Evolutionary conservation across 2,888 invertebrate species (phyloP).

Genomic region (Hemicrepidius hirtus): DNA sequence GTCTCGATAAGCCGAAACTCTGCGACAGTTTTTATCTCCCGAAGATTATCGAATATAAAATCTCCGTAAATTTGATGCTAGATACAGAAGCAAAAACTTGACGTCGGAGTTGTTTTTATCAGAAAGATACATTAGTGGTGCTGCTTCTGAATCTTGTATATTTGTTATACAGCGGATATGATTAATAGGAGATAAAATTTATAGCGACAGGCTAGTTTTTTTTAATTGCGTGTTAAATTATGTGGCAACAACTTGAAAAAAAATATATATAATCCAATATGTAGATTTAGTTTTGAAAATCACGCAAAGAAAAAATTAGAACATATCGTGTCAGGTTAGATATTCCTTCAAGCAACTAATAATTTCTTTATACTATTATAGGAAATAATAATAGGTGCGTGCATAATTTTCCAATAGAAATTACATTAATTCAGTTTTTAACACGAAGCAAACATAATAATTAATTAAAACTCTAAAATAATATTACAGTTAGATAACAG

Average conservation of each 20-base stretch:
- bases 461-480: conserved; percentile 10
- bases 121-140: conserved; percentile 7
- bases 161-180: conserved; percentile 15
- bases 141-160: neutral
- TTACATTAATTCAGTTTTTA: conserved; percentile 8
- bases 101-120: conserved; percentile 22
- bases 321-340: neutral
- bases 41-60: conserved; percentile 27
- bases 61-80: conserved; percentile 35
- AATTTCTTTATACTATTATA: conserved; percentile 1
- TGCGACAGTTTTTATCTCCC: conserved; percentile 33
- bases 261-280: too few relatives aligned
- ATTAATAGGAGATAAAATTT: conserved; percentile 22
- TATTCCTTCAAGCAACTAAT: neutral
- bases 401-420: conserved; percentile 14
- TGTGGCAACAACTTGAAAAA: neutral
- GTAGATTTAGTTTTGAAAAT: too few relatives aligned
- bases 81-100: conserved; percentile 29
- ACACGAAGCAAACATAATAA: conserved; percentile 6
- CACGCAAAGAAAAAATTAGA: neutral
- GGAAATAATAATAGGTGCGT: conserved; percentile 19
- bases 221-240: neutral
- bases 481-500: conserved; percentile 26
- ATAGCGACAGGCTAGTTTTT: conserved; percentile 9
- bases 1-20: conserved; percentile 39